phyloP scores from a whole-genome alignment of 2,113 vertebrate genomes.

The Balaenoptera acutorostrata region DNA sequence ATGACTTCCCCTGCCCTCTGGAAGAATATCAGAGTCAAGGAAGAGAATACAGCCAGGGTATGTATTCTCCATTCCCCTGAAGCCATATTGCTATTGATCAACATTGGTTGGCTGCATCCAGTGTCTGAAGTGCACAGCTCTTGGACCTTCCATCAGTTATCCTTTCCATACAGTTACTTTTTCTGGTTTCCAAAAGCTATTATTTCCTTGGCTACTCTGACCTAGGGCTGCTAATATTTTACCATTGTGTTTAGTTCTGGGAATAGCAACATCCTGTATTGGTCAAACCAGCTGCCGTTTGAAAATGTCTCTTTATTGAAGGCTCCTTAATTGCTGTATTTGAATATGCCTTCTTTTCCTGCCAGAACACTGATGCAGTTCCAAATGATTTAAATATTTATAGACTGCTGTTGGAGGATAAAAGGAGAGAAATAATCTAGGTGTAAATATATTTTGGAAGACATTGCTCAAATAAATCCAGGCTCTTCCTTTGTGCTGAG shows the following conservation, averaged over 20 bases:
- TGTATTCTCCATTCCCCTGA: too few relatives aligned
- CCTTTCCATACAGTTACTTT: neutral
- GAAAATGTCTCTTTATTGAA: neutral
- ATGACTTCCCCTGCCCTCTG: neutral
- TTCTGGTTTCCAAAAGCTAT: neutral
- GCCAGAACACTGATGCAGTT: neutral
- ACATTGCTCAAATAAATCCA: neutral
- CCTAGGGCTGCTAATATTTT: neutral
- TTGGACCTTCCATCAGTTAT: neutral
- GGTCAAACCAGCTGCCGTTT: neutral
- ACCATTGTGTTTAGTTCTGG: neutral
- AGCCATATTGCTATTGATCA: neutral
- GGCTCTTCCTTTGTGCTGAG: neutral
- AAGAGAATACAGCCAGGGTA: accelerated
- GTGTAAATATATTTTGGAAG: neutral
- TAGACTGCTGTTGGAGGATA: neutral
- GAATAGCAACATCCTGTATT: neutral
- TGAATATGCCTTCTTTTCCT: neutral
- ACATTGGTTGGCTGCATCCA: neutral
- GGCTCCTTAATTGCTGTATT: neutral
- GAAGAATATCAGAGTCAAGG: neutral
- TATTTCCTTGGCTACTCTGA: neutral
- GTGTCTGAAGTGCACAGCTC: neutral
- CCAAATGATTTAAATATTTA: neutral
- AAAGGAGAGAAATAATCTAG: neutral